These are phyloP conservation scores for Linnaemya vulpina DNA, from an alignment of 2,888 invertebrate species.

Conservation along the genomic window DNA sequence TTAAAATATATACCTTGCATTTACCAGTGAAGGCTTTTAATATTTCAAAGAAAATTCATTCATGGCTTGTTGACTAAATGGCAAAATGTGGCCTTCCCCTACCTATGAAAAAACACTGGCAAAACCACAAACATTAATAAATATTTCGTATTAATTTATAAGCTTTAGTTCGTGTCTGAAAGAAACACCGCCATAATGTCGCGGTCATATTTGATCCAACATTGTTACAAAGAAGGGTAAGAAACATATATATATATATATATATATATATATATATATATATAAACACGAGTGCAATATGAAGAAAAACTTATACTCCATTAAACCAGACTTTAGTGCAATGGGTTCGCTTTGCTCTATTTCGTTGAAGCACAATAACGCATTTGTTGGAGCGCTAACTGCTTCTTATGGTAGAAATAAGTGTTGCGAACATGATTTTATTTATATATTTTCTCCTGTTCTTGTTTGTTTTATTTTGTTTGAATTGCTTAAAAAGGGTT, in stretches of 20 bases:
- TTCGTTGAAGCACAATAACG: constrained; percentile 61
- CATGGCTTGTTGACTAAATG: constrained; percentile 51
- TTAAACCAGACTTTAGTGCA: constrained; percentile 68
- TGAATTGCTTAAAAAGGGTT: constrained; percentile 39
- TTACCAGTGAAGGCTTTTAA: too few relatives aligned
- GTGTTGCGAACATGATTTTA: constrained; percentile 34
- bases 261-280: neutral
- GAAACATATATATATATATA: neutral
- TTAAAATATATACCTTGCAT: constrained; percentile 31
- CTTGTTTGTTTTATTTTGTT: constrained; percentile 39
- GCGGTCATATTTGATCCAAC: constrained; percentile 61
- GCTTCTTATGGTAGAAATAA: constrained; percentile 52
- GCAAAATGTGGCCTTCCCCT: constrained; percentile 43
- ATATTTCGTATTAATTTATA: constrained; percentile 58
- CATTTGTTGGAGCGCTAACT: constrained; percentile 63
- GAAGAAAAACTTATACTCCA: constrained; percentile 64
- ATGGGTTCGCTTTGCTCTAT: constrained; percentile 62
- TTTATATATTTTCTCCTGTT: constrained; percentile 18
- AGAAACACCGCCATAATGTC: constrained; percentile 56
- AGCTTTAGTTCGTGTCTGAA: constrained; percentile 59
- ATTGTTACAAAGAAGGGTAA: constrained; percentile 33
- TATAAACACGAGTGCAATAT: neutral
- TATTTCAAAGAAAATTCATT: constrained; percentile 39
- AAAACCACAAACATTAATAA: constrained; percentile 8
- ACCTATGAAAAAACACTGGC: constrained; percentile 5